These are phyloP conservation scores for Rhorus exstirpatorius DNA, from an alignment of 2,888 invertebrate genomes.

Conservation along the genomic window DNA sequence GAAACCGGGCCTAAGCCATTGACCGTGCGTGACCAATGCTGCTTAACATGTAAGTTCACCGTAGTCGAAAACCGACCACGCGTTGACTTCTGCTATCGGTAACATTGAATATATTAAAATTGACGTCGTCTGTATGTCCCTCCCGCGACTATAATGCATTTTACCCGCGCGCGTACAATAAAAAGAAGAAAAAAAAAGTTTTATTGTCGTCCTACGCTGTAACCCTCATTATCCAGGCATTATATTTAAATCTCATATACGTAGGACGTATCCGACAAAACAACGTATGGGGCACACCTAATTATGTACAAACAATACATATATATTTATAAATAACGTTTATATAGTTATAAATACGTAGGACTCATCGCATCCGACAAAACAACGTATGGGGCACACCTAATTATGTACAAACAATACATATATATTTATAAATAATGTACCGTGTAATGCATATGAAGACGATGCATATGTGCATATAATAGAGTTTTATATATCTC, in stretches of 20 bases:
- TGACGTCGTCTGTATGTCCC: constrained; percentile 31
- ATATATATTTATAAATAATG: constrained; percentile 14
- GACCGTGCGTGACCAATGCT: too few species aligned
- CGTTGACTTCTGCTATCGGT: too few species aligned
- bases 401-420: constrained; percentile 58
- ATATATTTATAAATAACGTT: not conserved
- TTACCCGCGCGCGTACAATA: constrained; percentile 48
- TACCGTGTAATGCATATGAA: constrained; percentile 8
- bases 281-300: constrained; percentile 74
- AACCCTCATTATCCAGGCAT: constrained; percentile 74
- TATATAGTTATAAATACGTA: constrained; percentile 65
- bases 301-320: constrained; percentile 63
- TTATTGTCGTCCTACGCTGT: constrained; percentile 71
- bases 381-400: constrained; percentile 71
- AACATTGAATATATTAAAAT: constrained; percentile 63
- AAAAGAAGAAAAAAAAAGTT: constrained; percentile 52
- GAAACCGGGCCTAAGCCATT: too few species aligned
- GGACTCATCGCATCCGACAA: constrained; percentile 65
- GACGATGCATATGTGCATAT: constrained; percentile 61
- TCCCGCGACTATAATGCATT: constrained; percentile 42
- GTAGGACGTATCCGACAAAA: constrained; percentile 67
- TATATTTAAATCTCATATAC: constrained; percentile 79
- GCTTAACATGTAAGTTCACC: too few species aligned
- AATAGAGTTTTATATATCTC: constrained; percentile 56
- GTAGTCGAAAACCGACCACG: too few species aligned